Evolutionary conservation across 1,140 invertebrate species (phyloP).

Genomic region (Atopsyche davidsoni): DNA sequence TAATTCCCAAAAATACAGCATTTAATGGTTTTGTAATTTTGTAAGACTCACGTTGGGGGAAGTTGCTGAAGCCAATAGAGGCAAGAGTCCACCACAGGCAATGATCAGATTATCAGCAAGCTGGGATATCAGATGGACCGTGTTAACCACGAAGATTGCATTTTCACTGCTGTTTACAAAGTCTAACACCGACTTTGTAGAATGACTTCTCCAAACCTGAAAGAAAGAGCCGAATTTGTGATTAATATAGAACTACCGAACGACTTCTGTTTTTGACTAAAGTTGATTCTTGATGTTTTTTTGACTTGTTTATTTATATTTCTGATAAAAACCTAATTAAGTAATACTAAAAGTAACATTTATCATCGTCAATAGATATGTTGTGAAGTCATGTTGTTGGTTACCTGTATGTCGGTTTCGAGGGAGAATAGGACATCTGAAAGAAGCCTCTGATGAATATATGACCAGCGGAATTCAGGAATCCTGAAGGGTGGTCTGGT

Average conservation of each 20-base stretch:
- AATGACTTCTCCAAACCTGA: conserved; percentile 74
- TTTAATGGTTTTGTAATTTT: no score
- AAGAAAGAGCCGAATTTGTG: conserved; percentile 31
- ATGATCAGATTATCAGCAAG: conserved; percentile 98
- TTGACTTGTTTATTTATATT: no score
- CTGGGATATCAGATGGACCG: conserved; percentile 98
- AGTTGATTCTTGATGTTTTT: no score
- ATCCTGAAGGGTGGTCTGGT: conserved; percentile 95
- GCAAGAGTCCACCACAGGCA: conserved; percentile 94
- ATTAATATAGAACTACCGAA: conserved; percentile 2
- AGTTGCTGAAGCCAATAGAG: conserved; percentile 93
- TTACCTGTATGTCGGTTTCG: conserved; percentile 94
- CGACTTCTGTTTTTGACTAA: no score
- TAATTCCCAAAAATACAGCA: no score
- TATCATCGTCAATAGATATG: no score
- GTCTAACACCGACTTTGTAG: conserved; percentile 93
- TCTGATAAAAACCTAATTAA: not conserved
- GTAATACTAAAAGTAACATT: not conserved
- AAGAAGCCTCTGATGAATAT: conserved; percentile 93
- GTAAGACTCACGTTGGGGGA: conserved; percentile 85
- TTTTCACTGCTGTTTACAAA: conserved; percentile 98
- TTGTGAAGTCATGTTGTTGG: conserved; percentile 18
- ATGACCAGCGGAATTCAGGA: conserved; percentile 99
- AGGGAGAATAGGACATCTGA: conserved; percentile 96
- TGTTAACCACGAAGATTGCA: conserved; percentile 98